These are phyloP conservation scores for Thomomys bottae DNA, from an alignment of 2,113 vertebrate species.

Conservation along the genomic window DNA sequence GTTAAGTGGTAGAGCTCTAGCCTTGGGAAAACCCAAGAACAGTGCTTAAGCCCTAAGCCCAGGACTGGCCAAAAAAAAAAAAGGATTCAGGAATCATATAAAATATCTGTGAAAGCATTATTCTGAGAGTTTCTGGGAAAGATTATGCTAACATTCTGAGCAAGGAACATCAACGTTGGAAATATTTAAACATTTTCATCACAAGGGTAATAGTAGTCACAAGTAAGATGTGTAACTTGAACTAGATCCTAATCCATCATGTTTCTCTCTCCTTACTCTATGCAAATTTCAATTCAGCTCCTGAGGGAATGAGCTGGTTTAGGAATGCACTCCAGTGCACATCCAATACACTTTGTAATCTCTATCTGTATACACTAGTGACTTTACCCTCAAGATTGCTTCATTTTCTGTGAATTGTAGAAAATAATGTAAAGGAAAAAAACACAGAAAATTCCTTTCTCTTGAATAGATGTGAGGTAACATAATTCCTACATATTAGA, in stretches of 20 bases:
- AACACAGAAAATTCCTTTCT: neutral
- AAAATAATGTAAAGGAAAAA: neutral
- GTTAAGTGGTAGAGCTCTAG: too few species aligned
- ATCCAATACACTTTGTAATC: neutral
- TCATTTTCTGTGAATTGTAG: neutral
- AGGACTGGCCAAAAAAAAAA: too few species aligned
- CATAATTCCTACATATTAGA: too few species aligned
- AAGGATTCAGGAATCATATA: neutral
- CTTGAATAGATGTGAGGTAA: neutral
- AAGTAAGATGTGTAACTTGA: neutral
- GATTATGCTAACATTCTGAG: neutral
- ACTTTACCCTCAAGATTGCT: neutral
- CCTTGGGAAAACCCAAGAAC: too few species aligned
- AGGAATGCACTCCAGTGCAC: neutral
- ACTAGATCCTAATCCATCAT: neutral
- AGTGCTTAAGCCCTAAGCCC: too few species aligned
- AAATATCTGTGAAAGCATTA: neutral
- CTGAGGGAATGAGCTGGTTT: neutral
- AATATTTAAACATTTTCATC: neutral
- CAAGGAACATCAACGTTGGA: neutral
- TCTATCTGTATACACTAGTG: neutral
- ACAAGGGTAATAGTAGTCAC: neutral
- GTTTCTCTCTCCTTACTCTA: accelerated
- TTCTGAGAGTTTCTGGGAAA: neutral
- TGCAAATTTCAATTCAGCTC: neutral